Evolutionary conservation across 2,797 vertebrate genomes (phyloP).

Genomic region (Telmatherina bonti): DNA sequence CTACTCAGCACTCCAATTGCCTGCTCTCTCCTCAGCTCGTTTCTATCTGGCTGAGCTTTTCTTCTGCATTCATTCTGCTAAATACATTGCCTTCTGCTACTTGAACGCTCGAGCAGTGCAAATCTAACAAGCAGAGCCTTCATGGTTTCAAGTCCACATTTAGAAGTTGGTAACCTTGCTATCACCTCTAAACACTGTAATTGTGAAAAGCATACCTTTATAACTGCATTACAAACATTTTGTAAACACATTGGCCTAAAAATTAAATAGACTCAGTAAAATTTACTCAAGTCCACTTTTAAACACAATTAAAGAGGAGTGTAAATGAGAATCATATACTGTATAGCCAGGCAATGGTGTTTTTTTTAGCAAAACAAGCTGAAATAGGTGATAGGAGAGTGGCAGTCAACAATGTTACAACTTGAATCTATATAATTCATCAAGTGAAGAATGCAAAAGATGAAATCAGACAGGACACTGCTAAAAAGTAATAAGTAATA

Average conservation of each 20-base stretch:
- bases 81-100: constrained; percentile 69
- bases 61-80: constrained; percentile 72
- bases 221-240: constrained; percentile 66
- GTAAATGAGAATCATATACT: constrained; percentile 20
- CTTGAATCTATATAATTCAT: too few species aligned
- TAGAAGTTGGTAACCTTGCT: constrained; percentile 75
- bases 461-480: too few species aligned
- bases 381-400: background rate
- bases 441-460: too few species aligned
- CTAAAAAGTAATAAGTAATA: too few species aligned
- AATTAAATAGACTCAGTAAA: constrained; percentile 28
- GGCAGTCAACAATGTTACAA: background rate
- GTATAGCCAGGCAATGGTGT: constrained; percentile 3
- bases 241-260: constrained; percentile 37
- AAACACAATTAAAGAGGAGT: constrained; percentile 11
- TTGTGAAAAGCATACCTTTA: constrained; percentile 61
- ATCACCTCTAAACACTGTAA: constrained; percentile 74
- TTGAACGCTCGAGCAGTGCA: constrained; percentile 62
- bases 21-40: constrained; percentile 63
- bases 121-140: constrained; percentile 72
- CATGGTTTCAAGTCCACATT: constrained; percentile 72
- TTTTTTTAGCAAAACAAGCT: constrained; percentile 14
- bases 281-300: constrained; percentile 31
- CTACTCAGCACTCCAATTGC: constrained; percentile 70
- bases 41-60: constrained; percentile 75